Base-by-base conservation (phyloP, 2,797 vertebrate species). In the Aldrovandia affinis region DNA sequence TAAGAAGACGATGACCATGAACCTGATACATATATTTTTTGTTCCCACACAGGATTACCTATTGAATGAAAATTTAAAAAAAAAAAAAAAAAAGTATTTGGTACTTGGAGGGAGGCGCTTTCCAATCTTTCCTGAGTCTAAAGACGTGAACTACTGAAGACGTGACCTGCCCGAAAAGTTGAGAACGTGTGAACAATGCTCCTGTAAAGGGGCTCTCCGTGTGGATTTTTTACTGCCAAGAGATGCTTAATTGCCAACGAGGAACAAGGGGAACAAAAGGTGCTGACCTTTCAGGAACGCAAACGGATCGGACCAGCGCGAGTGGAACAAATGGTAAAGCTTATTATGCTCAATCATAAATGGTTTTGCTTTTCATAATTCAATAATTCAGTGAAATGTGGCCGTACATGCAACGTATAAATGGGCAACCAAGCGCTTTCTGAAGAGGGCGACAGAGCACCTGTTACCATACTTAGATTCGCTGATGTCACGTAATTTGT, bases 51-150 rank as follows among this genome's bases (percentile, higher is more conserved):
- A 84, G 83, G 83, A 79, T 39, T 39, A 42, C 39, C 33, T 63
- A 59, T 65, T 47, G 44, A n/a, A 47, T 20, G 36, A 77, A 39
- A 36, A 70, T 44, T 28, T 28, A 28, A 79, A 82, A 44, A 84
- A 86, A 82, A 61, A 81, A n/a, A 86, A 33, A 33, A 36, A 70
- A 39, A 39, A 5, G 65, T 65, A 2, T 65, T 70, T 30, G 33
- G 4, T 33, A 20, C 33, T 2, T 28, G 61, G 65, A 70, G 91
- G 85, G 93, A 92, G 92, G 92, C 86, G 91, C 92, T 86, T 91
- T 83, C 61, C 54, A 25, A 80, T 84, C 86, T 84, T 20, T 84
- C 87, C 81, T 78, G 87, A 88, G 77, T 70, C 84, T 84, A 85
- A 83, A 87, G 91, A 91, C 86, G 81, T 83, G 61, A 85, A 70